Conservation (phyloP, 2,888 invertebrate genomes). For the Julus scanicus region DNA sequence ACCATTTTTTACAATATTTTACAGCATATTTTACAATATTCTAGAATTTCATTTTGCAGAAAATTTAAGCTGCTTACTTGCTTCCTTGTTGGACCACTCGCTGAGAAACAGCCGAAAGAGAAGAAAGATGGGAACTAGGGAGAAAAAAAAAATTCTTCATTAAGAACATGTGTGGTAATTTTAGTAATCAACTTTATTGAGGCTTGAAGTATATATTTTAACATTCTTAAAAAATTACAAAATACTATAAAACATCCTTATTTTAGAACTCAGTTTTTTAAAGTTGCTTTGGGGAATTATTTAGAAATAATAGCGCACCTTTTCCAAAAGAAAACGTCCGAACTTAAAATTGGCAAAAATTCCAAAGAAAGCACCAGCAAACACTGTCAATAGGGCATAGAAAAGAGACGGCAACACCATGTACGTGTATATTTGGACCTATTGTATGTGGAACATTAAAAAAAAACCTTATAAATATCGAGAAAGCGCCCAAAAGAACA, state of each 20-base stretch:
- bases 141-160: neutral
- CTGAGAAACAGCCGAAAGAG: conserved; percentile 76
- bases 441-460: neutral
- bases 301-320: conserved; percentile 17
- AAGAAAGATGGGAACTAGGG: conserved; percentile 76
- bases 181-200: too few species aligned
- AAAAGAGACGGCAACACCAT: conserved; percentile 72
- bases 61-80: conserved; percentile 63
- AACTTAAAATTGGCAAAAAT: conserved; percentile 73
- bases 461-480: conserved; percentile 60
- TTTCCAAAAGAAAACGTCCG: conserved; percentile 75
- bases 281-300: neutral
- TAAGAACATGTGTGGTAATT: too few species aligned
- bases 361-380: conserved; percentile 74
- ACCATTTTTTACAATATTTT: neutral
- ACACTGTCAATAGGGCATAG: conserved; percentile 68
- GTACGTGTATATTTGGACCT: conserved; percentile 79
- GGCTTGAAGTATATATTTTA: too few species aligned
- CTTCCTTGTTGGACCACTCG: conserved; percentile 69
- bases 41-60: too few species aligned
- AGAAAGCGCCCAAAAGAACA: neutral
- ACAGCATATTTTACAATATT: too few species aligned
- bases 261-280: neutral
- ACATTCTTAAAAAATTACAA: too few species aligned
- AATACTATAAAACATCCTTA: too few species aligned